These are phyloP conservation scores for Oxyteleia sp. DNA, from an alignment of 2,888 invertebrate species.

Conservation along the genomic window DNA sequence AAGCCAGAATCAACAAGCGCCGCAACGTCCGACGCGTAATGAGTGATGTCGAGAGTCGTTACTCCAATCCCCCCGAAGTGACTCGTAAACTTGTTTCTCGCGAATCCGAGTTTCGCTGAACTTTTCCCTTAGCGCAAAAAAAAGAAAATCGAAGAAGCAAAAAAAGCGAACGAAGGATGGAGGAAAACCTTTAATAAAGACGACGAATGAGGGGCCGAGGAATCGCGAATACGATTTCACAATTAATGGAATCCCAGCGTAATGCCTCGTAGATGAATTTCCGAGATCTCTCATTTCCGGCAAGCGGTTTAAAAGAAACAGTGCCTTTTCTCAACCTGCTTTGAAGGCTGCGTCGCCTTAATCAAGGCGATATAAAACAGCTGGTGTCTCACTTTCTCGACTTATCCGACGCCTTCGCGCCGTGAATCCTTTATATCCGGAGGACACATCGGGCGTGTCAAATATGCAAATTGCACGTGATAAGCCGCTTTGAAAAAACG, in stretches of 20 bases:
- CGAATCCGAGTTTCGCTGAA: constrained; percentile 15
- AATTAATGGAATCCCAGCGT: constrained; percentile 16
- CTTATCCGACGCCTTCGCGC: not conserved
- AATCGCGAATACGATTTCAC: constrained; percentile 2
- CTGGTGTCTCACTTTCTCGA: not conserved
- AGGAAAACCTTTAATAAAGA: not conserved
- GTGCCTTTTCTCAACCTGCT: constrained; percentile 18
- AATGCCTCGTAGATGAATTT: constrained; percentile 31
- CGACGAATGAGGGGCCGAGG: not conserved
- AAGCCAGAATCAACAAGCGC: constrained; percentile 67
- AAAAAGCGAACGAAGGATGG: not conserved
- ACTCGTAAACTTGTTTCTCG: constrained; percentile 31
- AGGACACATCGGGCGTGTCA: constrained; percentile 26
- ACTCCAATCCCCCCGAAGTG: constrained; percentile 38
- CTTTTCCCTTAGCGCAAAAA: too few species aligned
- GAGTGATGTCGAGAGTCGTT: constrained; percentile 62
- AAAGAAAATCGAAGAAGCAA: constrained; percentile 1
- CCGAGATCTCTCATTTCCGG: constrained; percentile 23
- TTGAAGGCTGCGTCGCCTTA: constrained; percentile 18
- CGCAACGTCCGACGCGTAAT: constrained; percentile 58
- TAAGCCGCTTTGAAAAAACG: constrained; percentile 33
- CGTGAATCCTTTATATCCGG: constrained; percentile 28
- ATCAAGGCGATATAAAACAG: constrained; percentile 33
- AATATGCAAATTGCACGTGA: constrained; percentile 40
- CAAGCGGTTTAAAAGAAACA: constrained; percentile 25